Percentiles rank a stretch among this genome's conserved stretches.
phyloP scores from a whole-genome alignment of 2,888 invertebrate species.

The Augochlorella aurata region DNA sequence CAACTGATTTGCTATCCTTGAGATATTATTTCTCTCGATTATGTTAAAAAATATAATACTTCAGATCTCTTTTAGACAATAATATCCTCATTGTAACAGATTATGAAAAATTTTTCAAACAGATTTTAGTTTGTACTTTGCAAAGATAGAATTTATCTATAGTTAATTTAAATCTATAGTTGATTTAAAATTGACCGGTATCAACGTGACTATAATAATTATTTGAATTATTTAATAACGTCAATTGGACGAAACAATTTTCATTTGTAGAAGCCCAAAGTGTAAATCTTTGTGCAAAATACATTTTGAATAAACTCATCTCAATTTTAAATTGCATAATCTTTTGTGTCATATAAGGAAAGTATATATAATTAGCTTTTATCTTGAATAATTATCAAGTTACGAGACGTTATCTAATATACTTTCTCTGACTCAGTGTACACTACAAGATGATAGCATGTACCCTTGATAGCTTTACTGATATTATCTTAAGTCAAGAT shows the following conservation, averaged over 20 bases:
- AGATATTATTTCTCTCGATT: too few relatives aligned
- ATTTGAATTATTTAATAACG: background rate
- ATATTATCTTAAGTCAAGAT: background rate
- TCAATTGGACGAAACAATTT: background rate
- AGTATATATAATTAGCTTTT: background rate
- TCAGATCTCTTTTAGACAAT: too few relatives aligned
- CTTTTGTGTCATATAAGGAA: background rate
- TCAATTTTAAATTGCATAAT: background rate
- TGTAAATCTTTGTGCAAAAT: background rate
- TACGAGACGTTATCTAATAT: background rate
- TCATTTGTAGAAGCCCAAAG: background rate
- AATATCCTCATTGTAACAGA: too few relatives aligned
- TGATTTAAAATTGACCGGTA: too few relatives aligned
- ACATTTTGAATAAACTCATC: too few relatives aligned
- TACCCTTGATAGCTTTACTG: background rate
- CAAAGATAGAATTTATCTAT: too few relatives aligned
- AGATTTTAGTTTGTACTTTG: too few relatives aligned
- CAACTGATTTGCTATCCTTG: too few relatives aligned
- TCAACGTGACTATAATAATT: background rate
- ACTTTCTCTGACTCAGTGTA: background rate
- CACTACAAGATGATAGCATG: background rate
- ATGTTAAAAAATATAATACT: too few relatives aligned
- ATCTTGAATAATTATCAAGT: background rate
- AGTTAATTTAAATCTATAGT: too few relatives aligned
- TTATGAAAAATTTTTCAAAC: too few relatives aligned